Conservation (phyloP, 1,140 invertebrate genomes). For the Spodoptera litura region DNA sequence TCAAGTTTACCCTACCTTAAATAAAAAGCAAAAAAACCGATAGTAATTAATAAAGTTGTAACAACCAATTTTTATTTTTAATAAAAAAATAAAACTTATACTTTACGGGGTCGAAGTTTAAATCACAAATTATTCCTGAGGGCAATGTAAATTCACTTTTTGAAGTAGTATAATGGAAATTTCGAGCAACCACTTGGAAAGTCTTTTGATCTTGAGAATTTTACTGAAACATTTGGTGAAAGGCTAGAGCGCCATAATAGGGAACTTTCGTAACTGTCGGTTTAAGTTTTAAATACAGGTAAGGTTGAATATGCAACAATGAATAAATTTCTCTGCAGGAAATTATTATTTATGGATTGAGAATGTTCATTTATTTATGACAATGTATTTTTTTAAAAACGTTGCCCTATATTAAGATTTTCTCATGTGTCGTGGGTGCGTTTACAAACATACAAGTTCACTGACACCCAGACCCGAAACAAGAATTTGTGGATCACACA, state of each 20-base stretch:
- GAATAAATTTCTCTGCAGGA: not conserved
- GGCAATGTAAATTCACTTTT: conserved; percentile 73
- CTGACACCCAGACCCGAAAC: no score
- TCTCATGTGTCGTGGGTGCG: no score
- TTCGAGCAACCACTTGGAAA: conserved; percentile 79
- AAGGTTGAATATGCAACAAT: not conserved
- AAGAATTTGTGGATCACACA: no score
- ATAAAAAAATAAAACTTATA: conserved; percentile 44
- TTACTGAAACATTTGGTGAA: conserved; percentile 68
- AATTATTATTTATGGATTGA: not conserved
- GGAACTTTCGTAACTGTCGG: conserved; percentile 64
- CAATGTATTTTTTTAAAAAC: no score
- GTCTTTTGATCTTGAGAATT: conserved; percentile 80
- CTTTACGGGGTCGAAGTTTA: conserved; percentile 47
- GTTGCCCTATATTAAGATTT: no score
- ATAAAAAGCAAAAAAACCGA: not conserved
- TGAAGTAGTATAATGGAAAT: conserved; percentile 78
- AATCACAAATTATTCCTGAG: conserved; percentile 59
- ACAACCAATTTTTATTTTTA: conserved; percentile 46
- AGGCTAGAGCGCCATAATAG: conserved; percentile 63
- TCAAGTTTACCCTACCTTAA: not conserved
- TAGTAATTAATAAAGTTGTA: conserved; percentile 50
- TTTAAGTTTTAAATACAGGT: conserved; percentile 49
- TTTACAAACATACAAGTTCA: no score
- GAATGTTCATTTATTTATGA: no score